Conservation (phyloP, 64 coral and sea anemone species). For the Trachythela sp. region DNA sequence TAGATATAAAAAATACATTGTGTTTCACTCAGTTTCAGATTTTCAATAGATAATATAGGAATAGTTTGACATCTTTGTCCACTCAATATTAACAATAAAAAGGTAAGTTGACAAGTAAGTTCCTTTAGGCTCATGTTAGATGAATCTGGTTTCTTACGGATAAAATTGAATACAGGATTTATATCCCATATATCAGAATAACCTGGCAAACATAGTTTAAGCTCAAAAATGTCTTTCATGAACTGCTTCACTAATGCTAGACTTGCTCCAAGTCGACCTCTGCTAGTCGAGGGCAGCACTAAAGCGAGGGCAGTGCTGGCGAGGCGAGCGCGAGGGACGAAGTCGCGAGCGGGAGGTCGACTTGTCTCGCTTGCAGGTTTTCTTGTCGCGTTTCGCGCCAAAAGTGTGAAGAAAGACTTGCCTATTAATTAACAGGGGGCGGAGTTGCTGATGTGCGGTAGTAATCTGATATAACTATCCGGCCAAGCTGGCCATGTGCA, state of each 20-base stretch:
- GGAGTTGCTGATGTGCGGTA: too few relatives aligned
- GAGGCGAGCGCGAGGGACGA: too few relatives aligned
- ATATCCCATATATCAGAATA: conserved; percentile 32
- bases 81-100: conserved; percentile 19
- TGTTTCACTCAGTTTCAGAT: not conserved
- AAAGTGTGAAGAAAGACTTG: too few relatives aligned
- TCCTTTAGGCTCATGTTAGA: not conserved
- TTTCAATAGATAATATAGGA: not conserved
- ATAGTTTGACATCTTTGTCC: conserved; percentile 1
- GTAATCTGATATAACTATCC: too few relatives aligned
- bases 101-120: conserved; percentile 10
- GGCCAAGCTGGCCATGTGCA: too few relatives aligned
- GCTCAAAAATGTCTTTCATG: conserved; percentile 38
- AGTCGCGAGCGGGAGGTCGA: too few relatives aligned
- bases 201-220: not conserved
- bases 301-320: too few relatives aligned
- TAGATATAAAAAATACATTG: not conserved
- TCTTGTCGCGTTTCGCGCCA: too few relatives aligned
- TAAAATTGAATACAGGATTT: conserved; percentile 27
- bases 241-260: conserved; percentile 47
- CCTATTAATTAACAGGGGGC: too few relatives aligned
- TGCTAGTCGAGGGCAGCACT: too few relatives aligned
- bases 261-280: too few relatives aligned
- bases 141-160: not conserved
- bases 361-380: too few relatives aligned